Evolutionary conservation across 1,140 invertebrate genomes (phyloP).

Genomic region (Diorhabda sublineata): DNA sequence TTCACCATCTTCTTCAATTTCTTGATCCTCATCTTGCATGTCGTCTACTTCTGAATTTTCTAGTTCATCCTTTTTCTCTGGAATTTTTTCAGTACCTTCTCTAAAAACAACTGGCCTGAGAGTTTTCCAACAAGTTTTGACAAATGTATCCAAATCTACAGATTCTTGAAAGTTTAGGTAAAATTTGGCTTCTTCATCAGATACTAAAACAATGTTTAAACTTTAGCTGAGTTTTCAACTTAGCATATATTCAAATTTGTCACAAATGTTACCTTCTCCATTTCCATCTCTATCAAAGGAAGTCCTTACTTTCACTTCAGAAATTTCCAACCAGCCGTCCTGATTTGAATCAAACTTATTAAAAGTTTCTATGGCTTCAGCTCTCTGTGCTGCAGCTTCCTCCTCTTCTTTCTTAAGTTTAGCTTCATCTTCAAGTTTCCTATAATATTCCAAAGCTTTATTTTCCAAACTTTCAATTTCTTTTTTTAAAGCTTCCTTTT

Average conservation of each 20-base stretch:
- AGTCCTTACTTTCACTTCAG: constrained; percentile 72
- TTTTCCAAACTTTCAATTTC: constrained; percentile 70
- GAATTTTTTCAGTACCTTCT: constrained; percentile 63
- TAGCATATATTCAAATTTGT: too few relatives aligned
- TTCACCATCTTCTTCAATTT: constrained; percentile 13
- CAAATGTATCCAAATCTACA: constrained; percentile 67
- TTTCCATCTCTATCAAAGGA: constrained; percentile 87
- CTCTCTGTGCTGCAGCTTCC: constrained; percentile 54
- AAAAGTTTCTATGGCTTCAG: constrained; percentile 70
- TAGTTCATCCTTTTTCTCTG: constrained; percentile 33
- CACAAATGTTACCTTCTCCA: constrained; percentile 54
- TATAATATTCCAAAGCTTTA: constrained; percentile 72
- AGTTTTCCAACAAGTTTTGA: constrained; percentile 65
- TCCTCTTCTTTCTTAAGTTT: constrained; percentile 56
- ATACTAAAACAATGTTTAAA: constrained; percentile 52
- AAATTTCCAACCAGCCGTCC: constrained; percentile 69
- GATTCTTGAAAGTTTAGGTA: constrained; percentile 71
- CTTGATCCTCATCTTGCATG: constrained; percentile 46
- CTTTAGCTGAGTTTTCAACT: neutral
- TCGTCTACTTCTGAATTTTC: constrained; percentile 39
- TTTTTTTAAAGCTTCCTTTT: constrained; percentile 70
- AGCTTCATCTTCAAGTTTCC: constrained; percentile 62
- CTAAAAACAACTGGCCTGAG: constrained; percentile 76
- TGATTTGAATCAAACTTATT: constrained; percentile 69
- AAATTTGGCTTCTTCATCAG: constrained; percentile 80